These are phyloP conservation scores for Gymnosoma rotundatum DNA, from an alignment of 2,888 invertebrate genomes.

Conservation along the genomic window DNA sequence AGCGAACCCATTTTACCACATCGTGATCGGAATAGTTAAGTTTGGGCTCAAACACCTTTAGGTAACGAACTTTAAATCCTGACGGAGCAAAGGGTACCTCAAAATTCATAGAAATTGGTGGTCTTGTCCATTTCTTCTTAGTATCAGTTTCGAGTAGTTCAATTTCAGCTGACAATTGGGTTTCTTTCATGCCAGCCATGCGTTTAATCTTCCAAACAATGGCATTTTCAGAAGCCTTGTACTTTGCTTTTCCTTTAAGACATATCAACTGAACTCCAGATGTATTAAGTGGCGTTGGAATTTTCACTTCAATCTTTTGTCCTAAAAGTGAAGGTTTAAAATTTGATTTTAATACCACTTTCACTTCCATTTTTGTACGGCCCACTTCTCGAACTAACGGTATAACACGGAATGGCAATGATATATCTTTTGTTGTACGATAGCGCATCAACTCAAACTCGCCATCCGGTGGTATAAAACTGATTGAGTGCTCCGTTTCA, in stretches of 20 bases:
- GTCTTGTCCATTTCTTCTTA: constrained; percentile 99
- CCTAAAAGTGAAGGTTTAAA: constrained; percentile 99
- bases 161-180: constrained; percentile 99
- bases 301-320: constrained; percentile 99
- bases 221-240: constrained; percentile 99
- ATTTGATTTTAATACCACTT: constrained; percentile 99
- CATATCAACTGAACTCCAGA: constrained; percentile 99
- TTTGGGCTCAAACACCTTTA: constrained; percentile 99
- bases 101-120: constrained; percentile 99
- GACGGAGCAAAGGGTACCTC: constrained; percentile 99
- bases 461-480: constrained; percentile 99
- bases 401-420: constrained; percentile 99
- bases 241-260: constrained; percentile 99
- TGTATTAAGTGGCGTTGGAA: constrained; percentile 99
- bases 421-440: constrained; percentile 99
- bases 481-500: constrained; percentile 99
- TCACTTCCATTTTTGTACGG: constrained; percentile 99
- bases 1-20: constrained; percentile 99
- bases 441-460: constrained; percentile 99
- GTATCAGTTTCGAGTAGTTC: constrained; percentile 98
- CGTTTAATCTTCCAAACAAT: constrained; percentile 98
- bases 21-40: constrained; percentile 99
- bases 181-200: constrained; percentile 99
- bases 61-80: constrained; percentile 99
- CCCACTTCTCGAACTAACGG: constrained; percentile 99